Percentiles rank a stretch among this genome's conserved stretches.
These are phyloP conservation scores for Aphaenogaster ashmeadi DNA, from an alignment of 1,140 invertebrate species.

Conservation along the genomic window DNA sequence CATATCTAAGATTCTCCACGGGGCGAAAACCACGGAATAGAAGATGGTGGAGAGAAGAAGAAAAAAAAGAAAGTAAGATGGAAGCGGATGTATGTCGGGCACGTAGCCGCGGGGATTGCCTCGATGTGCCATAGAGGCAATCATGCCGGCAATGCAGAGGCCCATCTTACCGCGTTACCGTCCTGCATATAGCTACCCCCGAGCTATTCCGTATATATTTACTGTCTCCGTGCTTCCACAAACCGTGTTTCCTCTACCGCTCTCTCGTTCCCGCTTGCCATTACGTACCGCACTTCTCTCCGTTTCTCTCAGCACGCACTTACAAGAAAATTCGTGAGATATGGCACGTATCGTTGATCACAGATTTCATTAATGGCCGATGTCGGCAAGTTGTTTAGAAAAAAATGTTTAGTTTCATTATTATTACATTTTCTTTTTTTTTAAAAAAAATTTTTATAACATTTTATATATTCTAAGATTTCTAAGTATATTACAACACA, in stretches of 20 bases:
- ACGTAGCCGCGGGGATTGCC: conserved; percentile 87
- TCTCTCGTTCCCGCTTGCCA: conserved; percentile 55
- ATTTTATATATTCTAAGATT: background rate
- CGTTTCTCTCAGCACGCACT: conserved; percentile 58
- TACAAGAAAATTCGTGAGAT: conserved; percentile 44
- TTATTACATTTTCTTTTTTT: background rate
- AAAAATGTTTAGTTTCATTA: background rate
- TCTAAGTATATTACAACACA: background rate
- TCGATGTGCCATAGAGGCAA: conserved; percentile 88
- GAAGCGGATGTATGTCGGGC: conserved; percentile 86
- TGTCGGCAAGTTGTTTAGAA: background rate
- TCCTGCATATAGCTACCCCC: conserved; percentile 79
- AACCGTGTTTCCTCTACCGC: conserved; percentile 62
- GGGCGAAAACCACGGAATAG: conserved; percentile 70
- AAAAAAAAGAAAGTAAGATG: conserved; percentile 82
- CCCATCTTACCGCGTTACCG: conserved; percentile 86
- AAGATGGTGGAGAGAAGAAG: conserved; percentile 71
- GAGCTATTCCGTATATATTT: conserved; percentile 80
- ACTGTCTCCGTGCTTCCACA: conserved; percentile 79
- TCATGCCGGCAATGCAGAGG: conserved; percentile 87
- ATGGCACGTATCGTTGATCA: conserved; percentile 13
- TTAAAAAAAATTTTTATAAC: background rate
- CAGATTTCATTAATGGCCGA: conserved; percentile 30
- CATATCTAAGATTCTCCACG: conserved; percentile 80
- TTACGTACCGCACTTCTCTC: conserved; percentile 39